phyloP scores from a whole-genome alignment of 1,140 invertebrate genomes.

The Drosophila subobscura region DNA sequence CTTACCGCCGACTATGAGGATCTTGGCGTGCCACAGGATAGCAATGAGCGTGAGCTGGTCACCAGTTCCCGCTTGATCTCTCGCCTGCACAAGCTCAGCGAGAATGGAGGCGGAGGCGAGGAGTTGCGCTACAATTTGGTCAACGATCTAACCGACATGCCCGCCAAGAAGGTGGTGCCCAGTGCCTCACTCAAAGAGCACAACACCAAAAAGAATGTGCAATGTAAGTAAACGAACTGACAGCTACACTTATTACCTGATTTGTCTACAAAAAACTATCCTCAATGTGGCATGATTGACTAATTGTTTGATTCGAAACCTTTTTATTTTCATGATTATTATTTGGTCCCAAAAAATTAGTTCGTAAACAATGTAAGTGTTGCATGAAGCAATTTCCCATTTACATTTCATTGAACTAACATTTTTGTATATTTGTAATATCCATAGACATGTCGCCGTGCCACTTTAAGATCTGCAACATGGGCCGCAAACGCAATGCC shows the following conservation, averaged over 20 bases:
- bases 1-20: slow-evolving; percentile 67
- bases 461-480: slow-evolving; percentile 81
- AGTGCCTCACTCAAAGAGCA: slow-evolving; percentile 54
- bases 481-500: slow-evolving; percentile 76
- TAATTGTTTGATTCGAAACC: slow-evolving; percentile 32
- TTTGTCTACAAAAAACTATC: background rate
- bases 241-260: background rate
- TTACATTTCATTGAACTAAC: background rate
- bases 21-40: slow-evolving; percentile 35
- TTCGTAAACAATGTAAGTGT: slow-evolving; percentile 82
- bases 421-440: background rate
- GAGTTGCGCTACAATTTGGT: slow-evolving; percentile 43
- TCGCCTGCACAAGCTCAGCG: slow-evolving; percentile 55
- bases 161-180: slow-evolving; percentile 52
- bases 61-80: slow-evolving; percentile 31
- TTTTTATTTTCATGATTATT: slow-evolving; percentile 46
- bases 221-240: slow-evolving; percentile 59
- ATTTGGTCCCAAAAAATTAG: slow-evolving; percentile 42
- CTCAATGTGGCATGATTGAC: slow-evolving; percentile 31
- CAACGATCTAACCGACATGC: slow-evolving; percentile 44
- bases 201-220: slow-evolving; percentile 77
- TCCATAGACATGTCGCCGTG: slow-evolving; percentile 75
- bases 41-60: slow-evolving; percentile 33
- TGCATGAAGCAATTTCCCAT: slow-evolving; percentile 40
- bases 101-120: slow-evolving; percentile 36